A percentile compares a stretch with the other conserved stretches of the same genome.
phyloP scores from a whole-genome alignment of 1,140 invertebrate species.

The Periplaneta americana region DNA sequence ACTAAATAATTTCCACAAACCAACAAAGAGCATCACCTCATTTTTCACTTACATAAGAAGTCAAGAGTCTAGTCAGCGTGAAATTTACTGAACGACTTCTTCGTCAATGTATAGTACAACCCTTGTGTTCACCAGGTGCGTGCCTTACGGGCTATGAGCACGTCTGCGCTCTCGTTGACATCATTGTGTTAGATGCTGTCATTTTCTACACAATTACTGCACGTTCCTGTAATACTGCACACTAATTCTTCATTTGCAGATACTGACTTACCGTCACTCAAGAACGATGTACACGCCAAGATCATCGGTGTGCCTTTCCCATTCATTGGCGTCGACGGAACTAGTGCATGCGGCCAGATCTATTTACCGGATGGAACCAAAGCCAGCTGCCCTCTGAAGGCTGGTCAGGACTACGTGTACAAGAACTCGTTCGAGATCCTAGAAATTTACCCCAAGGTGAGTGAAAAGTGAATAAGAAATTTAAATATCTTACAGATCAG shows the following conservation, averaged over 20 bases:
- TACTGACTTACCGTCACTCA: background rate
- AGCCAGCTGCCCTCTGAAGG: slow-evolving; percentile 57
- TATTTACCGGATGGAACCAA: slow-evolving; percentile 47
- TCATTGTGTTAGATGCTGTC: background rate
- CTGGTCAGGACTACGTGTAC: slow-evolving; percentile 58
- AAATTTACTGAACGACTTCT: too few relatives aligned
- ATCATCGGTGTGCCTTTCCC: slow-evolving; percentile 51
- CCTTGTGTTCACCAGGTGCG: too few relatives aligned
- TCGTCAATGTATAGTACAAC: too few relatives aligned
- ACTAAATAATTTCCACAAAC: too few relatives aligned
- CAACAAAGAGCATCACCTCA: too few relatives aligned
- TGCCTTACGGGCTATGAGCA: too few relatives aligned
- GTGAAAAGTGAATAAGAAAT: too few relatives aligned
- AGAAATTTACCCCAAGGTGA: slow-evolving; percentile 59
- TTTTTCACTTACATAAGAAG: too few relatives aligned
- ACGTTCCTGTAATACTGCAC: background rate
- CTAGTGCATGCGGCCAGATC: slow-evolving; percentile 57
- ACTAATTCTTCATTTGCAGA: background rate
- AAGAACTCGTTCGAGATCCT: slow-evolving; percentile 60
- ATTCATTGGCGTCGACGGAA: slow-evolving; percentile 69
- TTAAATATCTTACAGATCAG: too few relatives aligned
- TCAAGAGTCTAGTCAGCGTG: too few relatives aligned
- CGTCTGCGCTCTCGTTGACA: background rate
- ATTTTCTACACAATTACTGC: background rate
- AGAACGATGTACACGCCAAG: slow-evolving; percentile 13